phyloP scores from a whole-genome alignment of 2,113 vertebrate genomes.

The Murina feae region DNA sequence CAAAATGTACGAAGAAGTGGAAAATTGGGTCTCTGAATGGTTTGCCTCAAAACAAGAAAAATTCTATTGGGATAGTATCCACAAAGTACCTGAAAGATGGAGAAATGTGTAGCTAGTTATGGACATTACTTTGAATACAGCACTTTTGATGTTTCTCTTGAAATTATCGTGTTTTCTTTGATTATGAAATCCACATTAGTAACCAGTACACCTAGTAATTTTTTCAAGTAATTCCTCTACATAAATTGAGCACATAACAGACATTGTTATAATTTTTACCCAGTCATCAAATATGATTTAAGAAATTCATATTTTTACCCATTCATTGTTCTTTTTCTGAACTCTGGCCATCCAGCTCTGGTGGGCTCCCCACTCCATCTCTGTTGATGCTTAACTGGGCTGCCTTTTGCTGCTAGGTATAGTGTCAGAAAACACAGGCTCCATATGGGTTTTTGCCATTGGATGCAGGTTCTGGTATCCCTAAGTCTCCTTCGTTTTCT shows the following conservation, averaged over 20 bases:
- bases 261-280: neutral
- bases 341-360: neutral
- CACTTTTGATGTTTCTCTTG: no score
- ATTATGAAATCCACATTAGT: no score
- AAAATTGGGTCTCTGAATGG: no score
- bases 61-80: no score
- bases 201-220: neutral
- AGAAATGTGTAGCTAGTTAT: no score
- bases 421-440: neutral
- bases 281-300: neutral
- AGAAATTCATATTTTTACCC: neutral
- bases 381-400: neutral
- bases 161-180: no score
- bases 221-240: neutral
- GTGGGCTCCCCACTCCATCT: neutral
- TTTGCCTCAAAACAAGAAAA: no score
- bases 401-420: neutral
- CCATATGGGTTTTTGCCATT: neutral
- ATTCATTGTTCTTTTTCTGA: neutral
- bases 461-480: neutral
- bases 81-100: no score
- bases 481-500: neutral
- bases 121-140: no score
- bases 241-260: neutral
- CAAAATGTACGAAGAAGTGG: no score